Conservation (phyloP, 2,888 invertebrate species). For the Griposia aprilina region DNA sequence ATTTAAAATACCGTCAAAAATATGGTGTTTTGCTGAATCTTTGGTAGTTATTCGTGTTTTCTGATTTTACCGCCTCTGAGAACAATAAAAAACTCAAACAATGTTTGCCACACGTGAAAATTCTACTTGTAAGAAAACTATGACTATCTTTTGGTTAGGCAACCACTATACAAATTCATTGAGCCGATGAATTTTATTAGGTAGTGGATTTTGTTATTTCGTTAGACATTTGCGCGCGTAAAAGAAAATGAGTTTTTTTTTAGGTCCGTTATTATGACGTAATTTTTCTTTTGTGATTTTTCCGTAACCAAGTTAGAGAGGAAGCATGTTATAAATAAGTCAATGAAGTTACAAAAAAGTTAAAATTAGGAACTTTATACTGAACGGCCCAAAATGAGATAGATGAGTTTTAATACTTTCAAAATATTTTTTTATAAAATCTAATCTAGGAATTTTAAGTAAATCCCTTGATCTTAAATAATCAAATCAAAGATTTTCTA, state of each 20-base stretch:
- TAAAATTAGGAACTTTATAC: not conserved
- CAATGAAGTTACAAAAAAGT: not conserved
- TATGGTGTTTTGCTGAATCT: not conserved
- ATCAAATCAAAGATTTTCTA: constrained; percentile 4
- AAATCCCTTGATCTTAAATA: constrained; percentile 12
- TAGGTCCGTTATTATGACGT: not conserved
- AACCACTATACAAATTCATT: not conserved
- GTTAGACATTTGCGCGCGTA: constrained; percentile 6
- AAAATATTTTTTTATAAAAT: not conserved
- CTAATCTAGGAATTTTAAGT: not conserved
- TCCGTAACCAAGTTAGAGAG: not conserved
- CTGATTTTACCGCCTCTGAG: not conserved
- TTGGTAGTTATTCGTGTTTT: not conserved
- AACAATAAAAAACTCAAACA: not conserved
- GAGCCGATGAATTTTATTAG: not conserved
- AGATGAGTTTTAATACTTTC: not conserved
- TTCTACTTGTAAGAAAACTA: no score
- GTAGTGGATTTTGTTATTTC: constrained; percentile 7
- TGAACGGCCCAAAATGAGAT: not conserved
- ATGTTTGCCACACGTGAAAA: not conserved
- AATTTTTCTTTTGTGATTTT: not conserved
- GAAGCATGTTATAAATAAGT: not conserved
- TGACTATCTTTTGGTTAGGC: not conserved
- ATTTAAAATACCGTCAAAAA: not conserved
- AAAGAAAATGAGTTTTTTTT: constrained; percentile 23